phyloP scores from a whole-genome alignment of 2,797 vertebrate genomes.

The Protosalanx chinensis region DNA sequence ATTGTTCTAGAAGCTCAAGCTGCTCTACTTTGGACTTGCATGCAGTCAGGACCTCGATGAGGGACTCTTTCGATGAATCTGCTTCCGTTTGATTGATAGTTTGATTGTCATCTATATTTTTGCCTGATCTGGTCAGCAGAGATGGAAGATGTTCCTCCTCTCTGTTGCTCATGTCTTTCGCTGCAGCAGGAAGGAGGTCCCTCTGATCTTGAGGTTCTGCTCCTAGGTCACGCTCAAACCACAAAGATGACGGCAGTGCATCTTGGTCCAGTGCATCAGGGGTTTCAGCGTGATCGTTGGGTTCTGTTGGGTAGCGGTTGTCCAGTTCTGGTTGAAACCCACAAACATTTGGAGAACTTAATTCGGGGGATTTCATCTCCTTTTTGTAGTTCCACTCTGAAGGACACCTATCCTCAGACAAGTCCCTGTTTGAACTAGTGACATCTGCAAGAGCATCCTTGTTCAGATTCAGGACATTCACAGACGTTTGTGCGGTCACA shows the following conservation, averaged over 20 bases:
- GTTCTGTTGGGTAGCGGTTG: neutral
- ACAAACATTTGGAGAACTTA: neutral
- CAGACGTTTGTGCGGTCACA: neutral
- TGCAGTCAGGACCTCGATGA: conserved; percentile 47
- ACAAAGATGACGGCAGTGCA: conserved; percentile 13
- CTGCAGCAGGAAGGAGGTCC: conserved; percentile 8
- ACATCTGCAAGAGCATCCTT: conserved; percentile 17
- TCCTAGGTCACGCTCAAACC: conserved; percentile 23
- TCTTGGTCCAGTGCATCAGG: neutral
- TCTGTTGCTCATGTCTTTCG: conserved; percentile 17
- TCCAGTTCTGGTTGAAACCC: neutral
- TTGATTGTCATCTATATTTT: conserved; percentile 5
- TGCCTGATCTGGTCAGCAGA: conserved; percentile 15
- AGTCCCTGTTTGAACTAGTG: conserved; percentile 12
- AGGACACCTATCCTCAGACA: conserved; percentile 7
- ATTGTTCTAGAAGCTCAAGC: conserved; percentile 46
- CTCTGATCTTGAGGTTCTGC: conserved; percentile 30
- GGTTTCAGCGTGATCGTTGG: neutral
- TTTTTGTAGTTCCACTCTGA: conserved; percentile 11
- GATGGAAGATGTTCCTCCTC: conserved; percentile 6
- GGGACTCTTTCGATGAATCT: conserved; percentile 21
- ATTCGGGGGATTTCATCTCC: conserved; percentile 7
- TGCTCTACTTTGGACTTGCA: conserved; percentile 56
- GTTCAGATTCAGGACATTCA: conserved; percentile 3
- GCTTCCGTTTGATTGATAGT: conserved; percentile 8